Percentiles rank a stretch among this genome's conserved stretches.
Conservation (phyloP, 2,797 vertebrate species). For the Peromyscus eremicus region DNA sequence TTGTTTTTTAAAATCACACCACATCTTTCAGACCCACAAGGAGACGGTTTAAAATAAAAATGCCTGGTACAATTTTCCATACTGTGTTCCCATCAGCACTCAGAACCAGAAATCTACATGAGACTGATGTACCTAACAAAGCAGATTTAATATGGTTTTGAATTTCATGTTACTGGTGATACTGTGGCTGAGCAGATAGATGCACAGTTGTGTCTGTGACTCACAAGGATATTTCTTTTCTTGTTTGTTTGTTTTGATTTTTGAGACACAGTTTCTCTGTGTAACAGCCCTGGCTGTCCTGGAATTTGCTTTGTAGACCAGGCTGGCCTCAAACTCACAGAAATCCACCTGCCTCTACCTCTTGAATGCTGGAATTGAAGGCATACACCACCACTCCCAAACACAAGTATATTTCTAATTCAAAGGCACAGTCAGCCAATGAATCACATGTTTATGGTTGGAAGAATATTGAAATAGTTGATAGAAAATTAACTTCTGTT, state of each 20-base stretch:
- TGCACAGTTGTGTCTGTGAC: background rate
- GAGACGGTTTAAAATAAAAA: constrained; percentile 30
- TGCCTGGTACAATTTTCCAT: background rate
- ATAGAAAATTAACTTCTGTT: background rate
- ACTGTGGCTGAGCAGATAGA: background rate
- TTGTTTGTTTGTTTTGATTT: background rate
- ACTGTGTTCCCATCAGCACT: background rate
- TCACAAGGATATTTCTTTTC: background rate
- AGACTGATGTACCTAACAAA: constrained; percentile 32
- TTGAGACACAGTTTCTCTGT: background rate
- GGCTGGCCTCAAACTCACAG: background rate
- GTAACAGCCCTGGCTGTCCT: background rate
- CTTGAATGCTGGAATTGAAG: background rate
- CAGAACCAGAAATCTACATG: constrained; percentile 2
- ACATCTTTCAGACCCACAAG: background rate
- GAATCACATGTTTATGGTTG: constrained; percentile 31
- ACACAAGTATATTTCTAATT: background rate
- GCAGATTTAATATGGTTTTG: constrained; percentile 26
- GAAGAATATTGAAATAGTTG: constrained; percentile 61
- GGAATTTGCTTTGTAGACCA: background rate
- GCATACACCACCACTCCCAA: background rate
- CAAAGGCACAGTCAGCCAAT: constrained; percentile 1
- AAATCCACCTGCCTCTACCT: background rate
- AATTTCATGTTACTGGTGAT: background rate
- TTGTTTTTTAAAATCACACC: background rate